Evolutionary conservation across 2,797 vertebrate genomes (phyloP).

Genomic region (Holocentrus rufus): DNA sequence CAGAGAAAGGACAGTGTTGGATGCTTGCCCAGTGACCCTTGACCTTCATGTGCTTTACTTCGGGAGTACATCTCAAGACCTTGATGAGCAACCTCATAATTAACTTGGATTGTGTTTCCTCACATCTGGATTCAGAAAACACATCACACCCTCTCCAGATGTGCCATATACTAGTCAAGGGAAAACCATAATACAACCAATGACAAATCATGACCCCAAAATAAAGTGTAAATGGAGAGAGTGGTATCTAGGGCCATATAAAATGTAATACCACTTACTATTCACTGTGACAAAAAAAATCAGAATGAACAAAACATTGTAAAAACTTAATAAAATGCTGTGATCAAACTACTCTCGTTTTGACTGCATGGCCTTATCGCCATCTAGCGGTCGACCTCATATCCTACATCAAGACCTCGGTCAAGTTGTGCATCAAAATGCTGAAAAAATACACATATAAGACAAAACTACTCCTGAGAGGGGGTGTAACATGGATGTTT

Average conservation of each 20-base stretch:
- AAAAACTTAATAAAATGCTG: too few species aligned
- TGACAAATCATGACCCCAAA: conserved; percentile 2
- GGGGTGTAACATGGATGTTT: conserved; percentile 21
- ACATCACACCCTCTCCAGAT: conserved; percentile 46
- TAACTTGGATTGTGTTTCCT: conserved; percentile 10
- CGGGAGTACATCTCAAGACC: neutral
- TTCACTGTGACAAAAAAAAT: too few species aligned
- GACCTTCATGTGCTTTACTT: conserved; percentile 4
- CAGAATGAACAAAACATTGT: neutral
- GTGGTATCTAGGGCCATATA: too few species aligned
- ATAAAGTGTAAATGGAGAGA: neutral
- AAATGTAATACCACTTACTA: too few species aligned
- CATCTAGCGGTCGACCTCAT: conserved; percentile 66
- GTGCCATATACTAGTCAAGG: conserved; percentile 20
- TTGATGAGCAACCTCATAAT: neutral
- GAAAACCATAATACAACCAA: conserved; percentile 18
- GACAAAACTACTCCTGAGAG: rapidly evolving
- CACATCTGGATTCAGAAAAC: conserved; percentile 33
- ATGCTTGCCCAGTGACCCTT: neutral
- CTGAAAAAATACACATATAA: neutral
- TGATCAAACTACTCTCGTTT: neutral
- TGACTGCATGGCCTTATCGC: conserved; percentile 41
- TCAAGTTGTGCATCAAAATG: neutral
- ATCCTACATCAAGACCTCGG: neutral
- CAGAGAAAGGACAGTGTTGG: neutral